Base-by-base conservation (phyloP, 2,113 vertebrate species). In the Dipodomys merriami region DNA sequence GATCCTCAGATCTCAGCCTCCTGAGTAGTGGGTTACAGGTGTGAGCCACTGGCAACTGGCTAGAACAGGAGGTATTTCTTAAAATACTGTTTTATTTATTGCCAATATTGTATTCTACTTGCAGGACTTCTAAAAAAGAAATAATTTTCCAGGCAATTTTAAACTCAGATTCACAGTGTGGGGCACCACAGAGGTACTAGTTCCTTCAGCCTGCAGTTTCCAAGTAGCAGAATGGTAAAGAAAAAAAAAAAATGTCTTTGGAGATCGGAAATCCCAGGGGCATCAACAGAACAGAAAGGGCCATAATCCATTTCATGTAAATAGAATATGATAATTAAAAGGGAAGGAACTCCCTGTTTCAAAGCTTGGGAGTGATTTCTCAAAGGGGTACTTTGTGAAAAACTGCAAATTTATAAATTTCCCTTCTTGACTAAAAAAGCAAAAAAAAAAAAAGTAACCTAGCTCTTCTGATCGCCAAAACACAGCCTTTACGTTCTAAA, bases 311-410 rank as follows among this genome's bases (percentile, higher is more conserved):
- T 27, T 35, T 30, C 4, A 29, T 18, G 27, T 29, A 44, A 86
- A 80, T 33, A 68, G 23, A 35, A n/a, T 27, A 2, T 29, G 16
- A 9, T 35, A 7, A 53, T 95, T 69, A 73, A 81, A 72, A 74
- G 53, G 30, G n/a, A 60, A 13, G 27, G 44, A 0, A 33, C 18
- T 68, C 72, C 60, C 20, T 68, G 33, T 67, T 15, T 73, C 44
- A 79, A 88, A 64, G 46, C 20, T 64, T n/a, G 57, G 57, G 11
- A 33, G 33, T 25, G 6, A 68, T n/a, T 81, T 67, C 81, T 73
- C 39, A 73, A 44, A 79, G 90, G 67, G 78, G 57, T 57, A 62
- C 15, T 88, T 85, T 77, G 46, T 83, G 72, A 68, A 86, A 87
- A 79, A 20, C 68, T 81, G 64, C 44, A 8, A 49, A 81, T 88